Conservation (phyloP, 2,113 vertebrate species). For the Litocranius walleri region DNA sequence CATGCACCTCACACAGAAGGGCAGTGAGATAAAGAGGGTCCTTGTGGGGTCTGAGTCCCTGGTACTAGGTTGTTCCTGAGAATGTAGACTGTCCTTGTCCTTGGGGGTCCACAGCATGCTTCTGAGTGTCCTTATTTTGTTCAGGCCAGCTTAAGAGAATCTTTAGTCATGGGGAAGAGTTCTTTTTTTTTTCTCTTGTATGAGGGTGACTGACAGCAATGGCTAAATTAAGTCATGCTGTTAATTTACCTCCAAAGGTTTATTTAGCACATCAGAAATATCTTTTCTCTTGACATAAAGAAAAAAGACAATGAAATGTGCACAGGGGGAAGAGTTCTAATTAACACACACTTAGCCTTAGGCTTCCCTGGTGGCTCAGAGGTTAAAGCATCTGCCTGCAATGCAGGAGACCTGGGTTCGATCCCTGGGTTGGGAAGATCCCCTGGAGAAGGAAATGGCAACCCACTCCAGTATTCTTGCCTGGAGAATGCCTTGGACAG, state of each 20-base stretch:
- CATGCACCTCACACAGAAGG: background rate
- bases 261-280: constrained; percentile 77
- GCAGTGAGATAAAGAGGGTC: background rate
- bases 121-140: background rate
- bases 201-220: constrained; percentile 80
- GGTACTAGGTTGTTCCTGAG: background rate
- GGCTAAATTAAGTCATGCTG: constrained; percentile 71
- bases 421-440: too few relatives aligned
- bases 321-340: background rate
- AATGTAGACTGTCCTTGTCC: background rate
- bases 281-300: constrained; percentile 75
- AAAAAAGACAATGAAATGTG: constrained; percentile 78
- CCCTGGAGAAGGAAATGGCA: too few relatives aligned
- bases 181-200: constrained; percentile 42
- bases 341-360: background rate
- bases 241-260: constrained; percentile 80
- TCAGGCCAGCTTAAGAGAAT: background rate
- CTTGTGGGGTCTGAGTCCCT: background rate
- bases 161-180: background rate
- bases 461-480: background rate
- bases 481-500: background rate
- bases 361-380: too few relatives aligned
- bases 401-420: too few relatives aligned
- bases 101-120: accelerated
- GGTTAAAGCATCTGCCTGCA: too few relatives aligned